Percentiles rank a stretch among this genome's conserved stretches.
Conservation (phyloP, 2,797 vertebrate species). For the Poecilia picta region DNA sequence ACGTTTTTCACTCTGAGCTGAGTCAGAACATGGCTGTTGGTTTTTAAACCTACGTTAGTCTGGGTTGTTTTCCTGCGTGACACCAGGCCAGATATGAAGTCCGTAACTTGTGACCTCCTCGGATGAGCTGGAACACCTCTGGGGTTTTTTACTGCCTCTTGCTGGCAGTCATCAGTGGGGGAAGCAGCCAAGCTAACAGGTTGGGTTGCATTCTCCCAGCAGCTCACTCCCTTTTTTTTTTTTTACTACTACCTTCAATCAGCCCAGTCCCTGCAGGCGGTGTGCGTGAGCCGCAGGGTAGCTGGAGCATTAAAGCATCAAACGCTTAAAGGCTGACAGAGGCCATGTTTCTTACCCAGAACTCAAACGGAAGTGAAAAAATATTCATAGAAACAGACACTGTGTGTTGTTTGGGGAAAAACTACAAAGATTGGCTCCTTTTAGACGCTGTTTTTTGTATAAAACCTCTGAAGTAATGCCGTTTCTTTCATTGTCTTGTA, state of each 20-base stretch:
- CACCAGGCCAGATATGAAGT: conserved; percentile 9
- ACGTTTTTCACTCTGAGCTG: neutral
- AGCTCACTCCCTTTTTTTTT: conserved; percentile 57
- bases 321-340: conserved; percentile 39
- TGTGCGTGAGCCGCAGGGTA: conserved; percentile 49
- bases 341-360: conserved; percentile 52
- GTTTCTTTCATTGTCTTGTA: conserved; percentile 49
- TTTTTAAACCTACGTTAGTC: neutral
- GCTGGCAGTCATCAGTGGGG: conserved; percentile 42
- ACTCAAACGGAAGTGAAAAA: neutral
- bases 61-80: conserved; percentile 9
- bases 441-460: neutral
- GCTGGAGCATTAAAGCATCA: conserved; percentile 56
- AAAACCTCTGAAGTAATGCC: conserved; percentile 10
- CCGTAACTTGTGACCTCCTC: conserved; percentile 8
- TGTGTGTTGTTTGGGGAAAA: neutral
- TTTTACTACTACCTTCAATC: conserved; percentile 69
- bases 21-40: neutral
- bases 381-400: conserved; percentile 8
- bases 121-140: conserved; percentile 40
- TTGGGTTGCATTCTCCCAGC: conserved; percentile 75
- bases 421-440: neutral
- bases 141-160: conserved; percentile 46
- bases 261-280: conserved; percentile 65
- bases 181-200: conserved; percentile 74